phyloP scores from a whole-genome alignment of 2,888 invertebrate genomes.

The Myopa testacea region DNA sequence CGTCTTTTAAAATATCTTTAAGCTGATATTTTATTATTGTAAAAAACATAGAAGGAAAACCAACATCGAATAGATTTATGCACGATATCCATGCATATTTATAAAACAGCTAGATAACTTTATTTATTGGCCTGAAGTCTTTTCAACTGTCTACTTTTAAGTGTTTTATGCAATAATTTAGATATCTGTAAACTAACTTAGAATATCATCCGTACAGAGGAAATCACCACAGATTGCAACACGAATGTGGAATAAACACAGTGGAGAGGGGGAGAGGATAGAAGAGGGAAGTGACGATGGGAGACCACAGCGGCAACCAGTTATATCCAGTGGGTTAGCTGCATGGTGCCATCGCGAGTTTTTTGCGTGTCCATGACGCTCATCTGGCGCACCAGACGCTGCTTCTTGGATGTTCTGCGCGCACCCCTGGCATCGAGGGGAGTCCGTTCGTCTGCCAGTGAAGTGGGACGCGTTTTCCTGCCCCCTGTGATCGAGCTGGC shows the following conservation, averaged over 20 bases:
- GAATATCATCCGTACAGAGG: neutral
- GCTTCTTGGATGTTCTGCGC: constrained; percentile 74
- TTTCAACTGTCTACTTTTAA: neutral
- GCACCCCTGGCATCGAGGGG: constrained; percentile 63
- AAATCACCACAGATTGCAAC: neutral
- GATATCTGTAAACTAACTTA: neutral
- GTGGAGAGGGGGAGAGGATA: neutral
- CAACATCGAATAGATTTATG: neutral
- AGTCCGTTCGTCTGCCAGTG: constrained; percentile 67
- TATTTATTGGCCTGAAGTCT: constrained; percentile 23
- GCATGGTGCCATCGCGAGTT: constrained; percentile 82
- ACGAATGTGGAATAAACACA: neutral
- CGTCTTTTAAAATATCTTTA: neutral
- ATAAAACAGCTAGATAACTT: constrained; percentile 15
- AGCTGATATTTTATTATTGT: constrained; percentile 1
- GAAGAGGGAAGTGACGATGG: neutral
- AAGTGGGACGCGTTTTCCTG: constrained; percentile 47
- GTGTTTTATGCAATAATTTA: neutral
- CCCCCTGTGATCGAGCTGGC: constrained; percentile 52
- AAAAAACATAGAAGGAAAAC: neutral
- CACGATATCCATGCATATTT: constrained; percentile 26
- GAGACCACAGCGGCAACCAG: neutral
- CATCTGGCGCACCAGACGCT: constrained; percentile 80
- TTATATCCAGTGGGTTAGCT: constrained; percentile 89
- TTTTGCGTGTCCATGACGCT: constrained; percentile 87